Base-by-base conservation (phyloP, 2,113 vertebrate genomes). In the Sinocyclocheilus maitianheensis region DNA sequence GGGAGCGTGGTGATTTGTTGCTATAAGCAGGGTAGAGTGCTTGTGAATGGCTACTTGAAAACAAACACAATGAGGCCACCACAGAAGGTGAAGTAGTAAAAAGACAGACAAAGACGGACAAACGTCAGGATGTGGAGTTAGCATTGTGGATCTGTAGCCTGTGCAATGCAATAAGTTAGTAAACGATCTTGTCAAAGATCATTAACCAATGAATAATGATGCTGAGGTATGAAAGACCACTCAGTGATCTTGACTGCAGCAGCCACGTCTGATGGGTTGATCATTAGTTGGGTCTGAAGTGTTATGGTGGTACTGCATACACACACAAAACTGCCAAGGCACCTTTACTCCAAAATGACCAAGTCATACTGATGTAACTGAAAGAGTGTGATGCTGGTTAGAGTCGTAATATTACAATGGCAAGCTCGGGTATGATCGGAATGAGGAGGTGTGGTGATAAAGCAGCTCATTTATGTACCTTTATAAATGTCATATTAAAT, bases 141-240 rank as follows among this genome's bases (percentile, higher is more conserved):
- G 43, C 58, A 62, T 55, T 4, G 84, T 60, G 75, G 75, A 63
- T 88, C 82, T 83, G 72, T 90, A 89, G 91, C 91, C 87, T 87
- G 80, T 69, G 67, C 84, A 58, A 77, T 86, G 75, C 18, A 72
- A 55, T 12, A 53, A 72, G 76, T 83, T 75, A 85, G 75, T 84
- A 55, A 89, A 86, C 48, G 10, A 55, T 40, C 75, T 88, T 91
- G 81, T 53, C 43, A 89, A 58, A 79, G 12, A 46, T 92, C 92
- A 93, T 94, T 88, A 92, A 86, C 86, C 86, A 22, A 72, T 22
- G 84, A 87, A 77, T 89, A 90, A 92, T 90, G 91, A 93, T 80
- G 81, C 3, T 53, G 30, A 9, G 5, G 48, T 14, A 24, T 55
- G 65, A 26, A 63, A 81, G 55, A 85, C 63, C 77, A 87, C 51